Evolutionary conservation across 2,888 invertebrate genomes (phyloP), one percentile per base, ranked within the genome.

Genomic region (Phragmatobia fuliginosa): DNA sequence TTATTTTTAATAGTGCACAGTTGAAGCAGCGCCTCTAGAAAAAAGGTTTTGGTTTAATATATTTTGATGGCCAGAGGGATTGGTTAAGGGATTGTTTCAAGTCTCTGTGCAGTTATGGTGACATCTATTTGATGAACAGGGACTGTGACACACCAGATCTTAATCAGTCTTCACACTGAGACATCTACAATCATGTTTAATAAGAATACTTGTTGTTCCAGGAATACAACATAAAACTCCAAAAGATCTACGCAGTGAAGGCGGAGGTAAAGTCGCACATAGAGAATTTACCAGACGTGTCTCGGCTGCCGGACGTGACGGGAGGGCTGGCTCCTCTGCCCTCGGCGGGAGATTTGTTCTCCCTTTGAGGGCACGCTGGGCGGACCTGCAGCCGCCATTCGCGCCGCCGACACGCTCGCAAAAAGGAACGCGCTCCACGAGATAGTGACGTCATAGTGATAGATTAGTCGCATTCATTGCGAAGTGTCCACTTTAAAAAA

Each of bases 341-440:
- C 52, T 99, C 99, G 6, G 99, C 99, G 52, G 99, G 99, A 2
- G 99, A 99, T 93, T 96, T 99, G 58, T 99, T 99, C 92, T 98
- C 96, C 76, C 77, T 92, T 90, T 98, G 88, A 92, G 73, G 73
- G 31, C 56, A 8, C 33, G 16, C 31, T 18, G 41, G 62, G 41
- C 56, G 10, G 41, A 1, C 18, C 4, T 7, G 33, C 1, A 11
- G 25, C 33, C 45, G 28, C 45, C 45, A 49, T 18, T 25, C 21
- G 0, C n/a, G 2, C 8, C 59, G 38, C 7, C 21, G 2, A 0
- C 16, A 21, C 28, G 6, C 41, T 25, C 28, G 28, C 16, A 28
- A 28, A 3, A 1, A 25, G 1, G 6, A 14, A 56, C 28, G 16
- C 28, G 28, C 56, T 52, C 52, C 3, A 25, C 28, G 11, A 25